Conservation (phyloP, 1,140 invertebrate species). For the Brachionus asplanchnoidis region DNA sequence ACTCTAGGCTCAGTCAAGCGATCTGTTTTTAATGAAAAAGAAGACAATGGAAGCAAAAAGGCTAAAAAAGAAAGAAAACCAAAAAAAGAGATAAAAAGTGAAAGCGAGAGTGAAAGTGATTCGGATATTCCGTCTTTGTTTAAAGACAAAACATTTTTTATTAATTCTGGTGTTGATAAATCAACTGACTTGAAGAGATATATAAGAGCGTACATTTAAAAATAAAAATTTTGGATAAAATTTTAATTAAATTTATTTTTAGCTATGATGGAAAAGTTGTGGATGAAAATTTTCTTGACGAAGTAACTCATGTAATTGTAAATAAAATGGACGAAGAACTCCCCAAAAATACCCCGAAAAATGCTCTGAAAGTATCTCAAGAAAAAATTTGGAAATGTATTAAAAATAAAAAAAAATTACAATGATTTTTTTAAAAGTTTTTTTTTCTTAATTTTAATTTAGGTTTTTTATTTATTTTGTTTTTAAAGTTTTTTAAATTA, state of each 20-base stretch:
- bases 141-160: slow-evolving; percentile 47
- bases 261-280: slow-evolving; percentile 41
- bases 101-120: not conserved
- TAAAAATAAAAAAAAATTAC: slow-evolving; percentile 7
- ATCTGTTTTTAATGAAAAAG: not conserved
- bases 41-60: slow-evolving; percentile 22
- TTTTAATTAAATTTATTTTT: not conserved
- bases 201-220: slow-evolving; percentile 49
- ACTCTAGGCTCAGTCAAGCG: not conserved
- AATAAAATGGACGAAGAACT: not conserved
- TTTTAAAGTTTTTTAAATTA: not conserved
- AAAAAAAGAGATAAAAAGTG: not conserved
- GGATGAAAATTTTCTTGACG: not conserved
- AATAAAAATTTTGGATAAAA: not conserved
- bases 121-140: slow-evolving; percentile 48
- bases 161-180: slow-evolving; percentile 45
- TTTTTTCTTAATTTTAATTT: not conserved
- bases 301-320: not conserved
- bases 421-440: not conserved
- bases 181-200: slow-evolving; percentile 47
- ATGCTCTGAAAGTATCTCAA: not conserved
- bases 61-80: not conserved
- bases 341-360: not conserved
- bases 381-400: slow-evolving; percentile 20
- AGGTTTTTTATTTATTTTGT: not conserved